Evolutionary conservation across 2,888 invertebrate species (phyloP).

Genomic region (Fragum whitleyi): DNA sequence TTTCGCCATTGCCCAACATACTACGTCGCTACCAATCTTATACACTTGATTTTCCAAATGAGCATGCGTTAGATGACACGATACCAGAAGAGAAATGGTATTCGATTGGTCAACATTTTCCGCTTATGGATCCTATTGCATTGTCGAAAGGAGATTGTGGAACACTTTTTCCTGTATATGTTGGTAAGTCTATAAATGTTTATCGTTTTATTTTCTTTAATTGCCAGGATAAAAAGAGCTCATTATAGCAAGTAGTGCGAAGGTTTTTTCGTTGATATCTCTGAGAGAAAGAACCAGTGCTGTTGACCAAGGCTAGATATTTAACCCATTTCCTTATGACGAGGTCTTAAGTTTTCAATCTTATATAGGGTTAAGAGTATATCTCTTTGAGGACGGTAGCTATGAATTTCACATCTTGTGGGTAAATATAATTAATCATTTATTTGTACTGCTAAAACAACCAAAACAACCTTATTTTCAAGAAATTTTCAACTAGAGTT

Average conservation of each 20-base stretch:
- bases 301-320: too few species aligned
- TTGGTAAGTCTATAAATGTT: background rate
- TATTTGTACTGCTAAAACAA: too few species aligned
- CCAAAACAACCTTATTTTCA: too few species aligned
- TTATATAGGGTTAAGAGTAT: too few species aligned
- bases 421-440: too few species aligned
- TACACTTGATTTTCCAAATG: background rate
- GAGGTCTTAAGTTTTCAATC: too few species aligned
- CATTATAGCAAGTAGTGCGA: background rate
- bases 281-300: too few species aligned
- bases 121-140: background rate
- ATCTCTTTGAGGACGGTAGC: too few species aligned
- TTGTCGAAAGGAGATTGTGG: slow-evolving; percentile 1
- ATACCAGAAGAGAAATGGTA: background rate
- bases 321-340: too few species aligned
- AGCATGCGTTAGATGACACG: background rate
- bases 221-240: background rate
- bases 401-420: too few species aligned
- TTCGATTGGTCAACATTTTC: slow-evolving; percentile 1
- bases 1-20: background rate
- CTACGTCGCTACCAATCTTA: background rate
- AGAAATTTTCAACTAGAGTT: too few species aligned
- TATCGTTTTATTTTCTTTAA: background rate
- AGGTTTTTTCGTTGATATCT: background rate
- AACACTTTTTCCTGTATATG: slow-evolving; percentile 1